These are phyloP conservation scores for Pelecanoides urinatrix DNA, from an alignment of 2,113 vertebrate genomes.

Conservation along the genomic window DNA sequence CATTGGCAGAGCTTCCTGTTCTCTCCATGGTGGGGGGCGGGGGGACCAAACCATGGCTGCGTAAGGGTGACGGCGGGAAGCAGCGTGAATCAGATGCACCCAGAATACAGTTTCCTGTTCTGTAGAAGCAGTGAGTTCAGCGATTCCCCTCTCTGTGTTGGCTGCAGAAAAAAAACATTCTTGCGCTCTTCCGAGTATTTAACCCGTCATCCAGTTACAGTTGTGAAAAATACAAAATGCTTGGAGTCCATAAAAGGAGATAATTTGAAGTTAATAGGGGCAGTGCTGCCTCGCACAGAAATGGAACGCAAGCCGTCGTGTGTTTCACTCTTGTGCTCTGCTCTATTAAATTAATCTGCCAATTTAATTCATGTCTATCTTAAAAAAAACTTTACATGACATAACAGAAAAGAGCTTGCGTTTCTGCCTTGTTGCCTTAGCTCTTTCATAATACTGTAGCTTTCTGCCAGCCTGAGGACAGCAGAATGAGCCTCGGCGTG, in stretches of 20 bases:
- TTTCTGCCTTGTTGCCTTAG: not conserved
- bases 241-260: slow-evolving; percentile 55
- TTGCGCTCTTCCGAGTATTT: slow-evolving; percentile 43
- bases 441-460: not conserved
- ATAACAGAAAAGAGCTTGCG: not conserved
- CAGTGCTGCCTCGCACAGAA: not conserved
- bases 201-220: slow-evolving; percentile 20
- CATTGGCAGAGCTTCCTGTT: not conserved
- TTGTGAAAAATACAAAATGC: slow-evolving; percentile 44
- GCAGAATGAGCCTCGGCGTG: not conserved
- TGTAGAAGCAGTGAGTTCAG: not conserved
- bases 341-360: slow-evolving; percentile 35
- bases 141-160: not conserved
- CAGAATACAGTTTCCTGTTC: slow-evolving; percentile 37
- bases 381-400: slow-evolving; percentile 15
- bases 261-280: slow-evolving; percentile 50
- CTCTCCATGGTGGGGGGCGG: not conserved
- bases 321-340: slow-evolving; percentile 9
- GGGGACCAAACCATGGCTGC: not conserved
- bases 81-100: not conserved
- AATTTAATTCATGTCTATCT: slow-evolving; percentile 23
- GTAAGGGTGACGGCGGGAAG: not conserved
- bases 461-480: not conserved
- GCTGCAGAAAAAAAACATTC: slow-evolving; percentile 33
- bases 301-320: not conserved